A percentile compares a stretch with the other conserved stretches of the same genome.
Conservation (phyloP, 2,797 vertebrate species). For the Aeoliscus strigatus region DNA sequence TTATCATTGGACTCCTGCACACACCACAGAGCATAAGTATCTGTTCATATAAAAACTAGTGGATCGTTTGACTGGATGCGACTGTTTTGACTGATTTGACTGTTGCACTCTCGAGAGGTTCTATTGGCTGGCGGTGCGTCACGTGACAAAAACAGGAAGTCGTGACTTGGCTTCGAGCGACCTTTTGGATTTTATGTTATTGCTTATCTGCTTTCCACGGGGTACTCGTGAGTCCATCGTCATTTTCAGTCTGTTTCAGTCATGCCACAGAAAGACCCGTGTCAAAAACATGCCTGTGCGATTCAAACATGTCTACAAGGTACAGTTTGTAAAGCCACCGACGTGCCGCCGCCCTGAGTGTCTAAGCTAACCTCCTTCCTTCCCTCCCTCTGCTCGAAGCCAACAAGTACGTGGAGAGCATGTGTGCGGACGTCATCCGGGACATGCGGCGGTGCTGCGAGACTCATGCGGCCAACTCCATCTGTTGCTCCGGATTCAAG, state of each 20-base stretch:
- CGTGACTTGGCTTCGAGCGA: constrained; percentile 7
- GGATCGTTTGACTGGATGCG: no score
- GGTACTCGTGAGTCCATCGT: constrained; percentile 6
- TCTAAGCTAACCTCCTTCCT: neutral
- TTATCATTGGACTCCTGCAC: no score
- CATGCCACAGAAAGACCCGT: constrained; percentile 68
- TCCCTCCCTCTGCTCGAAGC: no score
- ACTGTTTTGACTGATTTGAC: no score
- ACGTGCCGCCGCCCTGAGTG: neutral
- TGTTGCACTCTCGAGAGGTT: no score
- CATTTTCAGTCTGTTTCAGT: constrained; percentile 22
- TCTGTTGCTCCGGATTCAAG: constrained; percentile 69
- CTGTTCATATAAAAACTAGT: no score
- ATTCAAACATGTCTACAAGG: constrained; percentile 72
- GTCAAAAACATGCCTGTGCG: constrained; percentile 67
- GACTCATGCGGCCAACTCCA: constrained; percentile 30
- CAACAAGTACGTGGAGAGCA: constrained; percentile 63
- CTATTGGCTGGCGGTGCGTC: constrained; percentile 9
- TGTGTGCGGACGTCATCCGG: constrained; percentile 62
- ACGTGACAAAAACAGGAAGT: constrained; percentile 47
- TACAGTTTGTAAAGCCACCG: constrained; percentile 8
- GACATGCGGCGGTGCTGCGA: constrained; percentile 66
- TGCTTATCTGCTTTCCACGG: neutral
- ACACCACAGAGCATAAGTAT: no score
- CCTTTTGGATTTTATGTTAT: neutral